Conservation (phyloP, 2,888 invertebrate species). For the Agrochola circellaris region DNA sequence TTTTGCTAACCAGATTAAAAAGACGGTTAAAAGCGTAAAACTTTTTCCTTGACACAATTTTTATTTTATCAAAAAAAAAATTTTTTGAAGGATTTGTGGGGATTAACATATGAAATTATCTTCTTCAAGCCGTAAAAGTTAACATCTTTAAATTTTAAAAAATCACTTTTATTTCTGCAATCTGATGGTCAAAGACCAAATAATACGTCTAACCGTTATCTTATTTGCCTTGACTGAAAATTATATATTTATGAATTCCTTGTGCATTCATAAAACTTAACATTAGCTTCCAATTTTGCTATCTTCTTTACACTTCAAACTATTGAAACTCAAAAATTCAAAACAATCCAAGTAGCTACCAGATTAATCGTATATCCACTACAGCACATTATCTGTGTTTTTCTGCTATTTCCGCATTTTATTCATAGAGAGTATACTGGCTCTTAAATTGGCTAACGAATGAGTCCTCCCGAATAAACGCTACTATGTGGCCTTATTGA, state of each 20-base stretch:
- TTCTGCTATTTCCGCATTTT: not conserved
- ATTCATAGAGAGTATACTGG: not conserved
- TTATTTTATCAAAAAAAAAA: too few species aligned
- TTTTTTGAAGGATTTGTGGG: not conserved
- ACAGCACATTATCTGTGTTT: not conserved
- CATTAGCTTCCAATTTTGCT: not conserved
- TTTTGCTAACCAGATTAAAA: not conserved
- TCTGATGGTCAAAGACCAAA: too few species aligned
- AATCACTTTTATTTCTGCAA: too few species aligned
- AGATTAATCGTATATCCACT: not conserved
- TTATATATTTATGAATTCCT: not conserved
- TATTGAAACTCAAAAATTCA: too few species aligned
- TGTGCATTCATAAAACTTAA: not conserved
- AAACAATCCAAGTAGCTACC: not conserved
- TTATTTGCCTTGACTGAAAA: conserved; percentile 8
- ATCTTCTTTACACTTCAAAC: not conserved
- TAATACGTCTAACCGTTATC: not conserved
- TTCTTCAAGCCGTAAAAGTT: not conserved
- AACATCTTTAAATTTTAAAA: too few species aligned
- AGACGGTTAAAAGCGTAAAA: not conserved
- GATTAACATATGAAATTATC: not conserved
- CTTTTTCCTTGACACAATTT: not conserved
- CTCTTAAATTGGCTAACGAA: not conserved
- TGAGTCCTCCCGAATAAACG: conserved; percentile 8
- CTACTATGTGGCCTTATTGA: conserved; percentile 10